phyloP scores from a whole-genome alignment of 2,888 invertebrate species.

The Diarsia dahlii region DNA sequence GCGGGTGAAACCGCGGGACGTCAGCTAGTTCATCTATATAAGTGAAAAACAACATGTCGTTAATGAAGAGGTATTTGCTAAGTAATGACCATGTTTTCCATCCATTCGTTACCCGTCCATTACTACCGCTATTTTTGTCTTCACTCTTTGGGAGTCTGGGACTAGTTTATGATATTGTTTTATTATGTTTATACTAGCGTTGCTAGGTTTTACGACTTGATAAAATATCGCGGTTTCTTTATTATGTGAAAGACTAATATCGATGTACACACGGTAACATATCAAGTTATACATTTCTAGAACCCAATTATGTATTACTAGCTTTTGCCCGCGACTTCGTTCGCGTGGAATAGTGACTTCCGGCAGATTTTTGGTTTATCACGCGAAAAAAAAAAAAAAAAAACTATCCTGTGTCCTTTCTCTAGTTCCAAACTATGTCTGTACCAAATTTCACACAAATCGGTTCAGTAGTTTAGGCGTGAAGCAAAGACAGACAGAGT shows the following conservation, averaged over 20 bases:
- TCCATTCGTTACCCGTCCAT: slow-evolving; percentile 21
- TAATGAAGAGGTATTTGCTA: slow-evolving; percentile 41
- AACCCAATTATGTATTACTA: no score
- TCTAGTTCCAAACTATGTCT: no score
- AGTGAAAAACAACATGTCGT: slow-evolving; percentile 39
- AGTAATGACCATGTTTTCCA: slow-evolving; percentile 39
- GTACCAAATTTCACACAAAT: no score
- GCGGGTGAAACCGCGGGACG: no score
- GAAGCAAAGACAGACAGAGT: no score
- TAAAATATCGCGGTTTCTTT: neutral
- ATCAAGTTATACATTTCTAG: no score
- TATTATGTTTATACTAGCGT: neutral
- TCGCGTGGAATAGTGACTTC: no score
- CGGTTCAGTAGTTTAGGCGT: no score
- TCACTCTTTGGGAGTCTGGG: neutral
- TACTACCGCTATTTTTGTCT: slow-evolving; percentile 18
- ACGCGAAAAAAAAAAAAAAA: no score
- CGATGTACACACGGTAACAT: neutral
- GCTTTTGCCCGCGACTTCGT: no score
- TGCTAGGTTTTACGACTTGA: neutral
- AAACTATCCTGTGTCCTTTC: no score
- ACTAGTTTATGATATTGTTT: neutral
- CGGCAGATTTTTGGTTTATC: no score
- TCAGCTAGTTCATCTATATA: slow-evolving; percentile 17
- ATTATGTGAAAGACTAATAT: neutral